These are phyloP conservation scores for Lysandra bellargus DNA, from an alignment of 2,888 invertebrate genomes.

Conservation along the genomic window DNA sequence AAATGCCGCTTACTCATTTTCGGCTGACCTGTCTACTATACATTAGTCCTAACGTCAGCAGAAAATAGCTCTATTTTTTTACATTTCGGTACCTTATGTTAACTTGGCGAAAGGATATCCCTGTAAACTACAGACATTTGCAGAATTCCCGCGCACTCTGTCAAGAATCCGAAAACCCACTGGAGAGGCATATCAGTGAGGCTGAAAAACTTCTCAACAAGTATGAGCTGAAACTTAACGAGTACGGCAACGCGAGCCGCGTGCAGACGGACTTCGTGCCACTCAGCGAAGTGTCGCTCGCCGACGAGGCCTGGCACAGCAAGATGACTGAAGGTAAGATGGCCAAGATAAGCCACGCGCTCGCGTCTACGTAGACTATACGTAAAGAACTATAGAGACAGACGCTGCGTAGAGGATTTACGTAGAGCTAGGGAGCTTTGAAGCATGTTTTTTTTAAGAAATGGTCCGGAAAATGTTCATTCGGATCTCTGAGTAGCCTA, in stretches of 20 bases:
- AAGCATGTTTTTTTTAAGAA: too few relatives aligned
- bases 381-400: not conserved
- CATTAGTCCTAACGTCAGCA: too few relatives aligned
- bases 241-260: constrained; percentile 58
- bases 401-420: not conserved
- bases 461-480: too few relatives aligned
- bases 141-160: constrained; percentile 66
- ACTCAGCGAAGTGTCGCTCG: constrained; percentile 66
- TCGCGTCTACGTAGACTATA: not conserved
- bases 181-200: constrained; percentile 67
- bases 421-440: too few relatives aligned
- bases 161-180: constrained; percentile 59
- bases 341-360: not conserved
- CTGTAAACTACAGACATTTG: constrained; percentile 28
- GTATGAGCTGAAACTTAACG: constrained; percentile 79
- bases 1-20: too few relatives aligned
- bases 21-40: too few relatives aligned
- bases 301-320: constrained; percentile 76
- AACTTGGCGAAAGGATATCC: not conserved
- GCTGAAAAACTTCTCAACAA: constrained; percentile 80
- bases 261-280: constrained; percentile 66
- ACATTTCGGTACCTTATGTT: too few relatives aligned
- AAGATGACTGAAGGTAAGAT: constrained; percentile 70
- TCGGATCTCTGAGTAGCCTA: too few relatives aligned
- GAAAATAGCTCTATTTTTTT: too few relatives aligned